Evolutionary conservation across 2,797 vertebrate genomes (phyloP), one percentile per base, ranked within the genome.

Genomic region (Cephalopachus bancanus): DNA sequence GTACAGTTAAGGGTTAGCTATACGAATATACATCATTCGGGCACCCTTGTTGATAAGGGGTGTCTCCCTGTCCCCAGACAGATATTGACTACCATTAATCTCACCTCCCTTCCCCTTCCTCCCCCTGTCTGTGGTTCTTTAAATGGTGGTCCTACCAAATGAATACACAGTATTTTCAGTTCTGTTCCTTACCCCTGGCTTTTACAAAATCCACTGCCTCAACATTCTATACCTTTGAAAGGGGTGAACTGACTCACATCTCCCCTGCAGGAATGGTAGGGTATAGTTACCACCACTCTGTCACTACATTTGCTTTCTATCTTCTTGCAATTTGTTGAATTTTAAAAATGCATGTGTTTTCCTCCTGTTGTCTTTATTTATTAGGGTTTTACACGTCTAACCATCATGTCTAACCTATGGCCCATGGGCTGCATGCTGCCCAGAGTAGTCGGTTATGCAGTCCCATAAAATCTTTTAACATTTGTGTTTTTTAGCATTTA

Each of bases 331-430:
- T 79, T 74, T 44, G 30, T 30, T 20, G 28, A 76, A 55, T 55
- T 72, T 44, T 33, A 53, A 71, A 37, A 44, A 37, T 89, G n/a
- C 33, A 60, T 64, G 20, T n/a, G 1, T 33, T 72, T 75, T n/a
- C 30, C 9, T 65, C 17, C 30, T 22, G 12, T 49, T 72, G 3
- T 64, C 15, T 81, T 87, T 90, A 89, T 84, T 87, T 65, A 62
- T 76, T 96, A 57, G 53, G 44, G 44, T 87, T 95, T 83, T 83
- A 87, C 37, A 37, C 37, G 37, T 37, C 37, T 37, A 37, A 37
- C 37, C 37, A 37, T 37, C 37, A 37, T 37, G 37, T 37, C 37
- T 37, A 37, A 37, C 37, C 37, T 37, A 37, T 37, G 37, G 37
- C 37, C 3, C 37, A 37, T 37, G 37, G 37, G 37, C 37, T 37